Evolutionary conservation across 2,888 invertebrate species (phyloP), one percentile per base, ranked within the genome.

Genomic region (Eristalis intricaria): DNA sequence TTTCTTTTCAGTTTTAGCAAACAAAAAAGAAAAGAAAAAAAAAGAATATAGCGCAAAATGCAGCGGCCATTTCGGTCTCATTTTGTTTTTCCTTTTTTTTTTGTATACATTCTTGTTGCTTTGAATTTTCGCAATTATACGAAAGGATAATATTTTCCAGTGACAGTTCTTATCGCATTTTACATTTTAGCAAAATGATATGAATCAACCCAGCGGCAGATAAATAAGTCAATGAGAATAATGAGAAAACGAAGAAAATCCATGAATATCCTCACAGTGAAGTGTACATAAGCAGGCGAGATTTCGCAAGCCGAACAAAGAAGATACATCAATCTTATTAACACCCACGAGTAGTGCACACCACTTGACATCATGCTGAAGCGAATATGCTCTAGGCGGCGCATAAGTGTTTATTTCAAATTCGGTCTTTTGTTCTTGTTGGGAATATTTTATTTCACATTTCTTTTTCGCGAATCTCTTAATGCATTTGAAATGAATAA

Each of bases 401-500:
- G 92, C 73, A 86, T 92, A 80, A 91, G 91, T 88, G 90, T 91
- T 89, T 92, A 91, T 89, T 90, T 92, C 38, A 93, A 93, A 89
- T 90, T 91, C 84, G 90, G 91, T 79, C 90, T 90, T 82, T 90
- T 92, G 78, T 89, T 92, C 61, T 79, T 92, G 56, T 89, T 91
- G 70, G 91, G 92, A 65, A 89, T 92, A 64, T 92, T 92, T 77
- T 92, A 92, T 84, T 92, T 92, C 89, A 90, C 90, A 65, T 92
- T 92, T 78, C 89, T 92, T 15, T 93, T 92, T 85, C 92, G 93
- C 3, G 92, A 92, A 81, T 92, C 92, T 15, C 89, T 92, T 63
- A 91, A 92, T 89, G 92, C 93, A n/a, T 92, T 91, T 70, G 92
- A 93, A 89, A 90, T 92, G 84, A 91, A 90, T 68, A 91, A 92